Percentiles rank a stretch among this genome's conserved stretches.
phyloP scores from a whole-genome alignment of 2,888 invertebrate species.

The Eristalis pertinax region DNA sequence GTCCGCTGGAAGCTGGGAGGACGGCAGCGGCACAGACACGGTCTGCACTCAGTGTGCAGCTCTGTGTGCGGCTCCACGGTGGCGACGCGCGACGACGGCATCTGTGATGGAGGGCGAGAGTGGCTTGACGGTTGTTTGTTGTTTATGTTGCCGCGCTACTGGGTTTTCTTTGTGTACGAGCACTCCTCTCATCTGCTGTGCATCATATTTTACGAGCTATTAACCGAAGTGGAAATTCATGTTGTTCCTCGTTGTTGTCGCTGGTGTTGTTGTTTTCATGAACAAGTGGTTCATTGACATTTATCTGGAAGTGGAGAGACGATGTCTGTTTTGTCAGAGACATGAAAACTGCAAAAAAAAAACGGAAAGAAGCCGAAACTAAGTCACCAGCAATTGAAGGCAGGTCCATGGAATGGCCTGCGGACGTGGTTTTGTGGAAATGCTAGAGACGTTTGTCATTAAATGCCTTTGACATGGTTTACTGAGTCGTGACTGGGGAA shows the following conservation, averaged over 20 bases:
- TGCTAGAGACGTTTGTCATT: not conserved
- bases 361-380: not conserved
- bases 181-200: slow-evolving; percentile 24
- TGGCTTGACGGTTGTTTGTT: not conserved
- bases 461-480: not conserved
- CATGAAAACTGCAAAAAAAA: slow-evolving; percentile 17
- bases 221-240: slow-evolving; percentile 66
- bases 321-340: not conserved
- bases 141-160: slow-evolving; percentile 31
- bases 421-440: not conserved
- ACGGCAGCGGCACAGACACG: not conserved
- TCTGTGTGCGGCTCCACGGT: not conserved
- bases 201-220: slow-evolving; percentile 66
- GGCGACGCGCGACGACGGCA: not conserved
- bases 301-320: slow-evolving; percentile 33
- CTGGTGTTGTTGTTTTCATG: slow-evolving; percentile 9
- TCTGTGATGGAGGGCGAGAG: not conserved
- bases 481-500: not conserved
- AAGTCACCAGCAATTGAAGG: not conserved
- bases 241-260: slow-evolving; percentile 26
- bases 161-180: slow-evolving; percentile 4
- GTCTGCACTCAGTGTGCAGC: not conserved
- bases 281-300: slow-evolving; percentile 69
- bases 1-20: not conserved
- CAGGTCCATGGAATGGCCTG: not conserved